These are phyloP conservation scores for Drosophila aldrichi DNA, from an alignment of 2,888 invertebrate species.

Conservation along the genomic window DNA sequence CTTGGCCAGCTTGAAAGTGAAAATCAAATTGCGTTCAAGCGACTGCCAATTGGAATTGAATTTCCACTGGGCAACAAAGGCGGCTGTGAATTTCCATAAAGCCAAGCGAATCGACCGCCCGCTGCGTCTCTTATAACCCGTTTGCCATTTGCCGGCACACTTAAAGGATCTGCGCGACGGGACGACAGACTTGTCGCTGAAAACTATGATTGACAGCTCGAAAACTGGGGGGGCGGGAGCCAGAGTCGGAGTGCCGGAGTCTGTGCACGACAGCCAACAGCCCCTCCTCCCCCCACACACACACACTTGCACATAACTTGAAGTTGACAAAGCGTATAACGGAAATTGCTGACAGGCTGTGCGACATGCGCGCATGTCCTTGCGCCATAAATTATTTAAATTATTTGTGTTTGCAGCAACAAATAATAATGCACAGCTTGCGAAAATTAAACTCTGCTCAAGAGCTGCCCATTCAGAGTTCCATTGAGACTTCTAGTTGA, in stretches of 20 bases:
- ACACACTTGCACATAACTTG: conserved; percentile 1
- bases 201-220: conserved; percentile 68
- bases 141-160: conserved; percentile 61
- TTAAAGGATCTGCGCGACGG: conserved; percentile 54
- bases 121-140: conserved; percentile 41
- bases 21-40: conserved; percentile 69
- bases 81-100: conserved; percentile 29
- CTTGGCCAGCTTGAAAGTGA: conserved; percentile 55
- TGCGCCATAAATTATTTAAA: conserved; percentile 59
- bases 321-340: conserved; percentile 58
- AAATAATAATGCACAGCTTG: conserved; percentile 22
- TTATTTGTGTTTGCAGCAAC: conserved; percentile 48
- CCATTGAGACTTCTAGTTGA: conserved; percentile 19
- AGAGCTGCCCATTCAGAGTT: conserved; percentile 34
- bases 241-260: conserved; percentile 16
- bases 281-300: neutral
- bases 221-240: conserved; percentile 5
- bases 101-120: conserved; percentile 7
- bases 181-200: conserved; percentile 31
- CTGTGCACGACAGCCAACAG: conserved; percentile 50
- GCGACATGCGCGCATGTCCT: conserved; percentile 36
- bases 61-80: conserved; percentile 56
- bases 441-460: conserved; percentile 25
- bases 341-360: conserved; percentile 31
- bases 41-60: conserved; percentile 65